phyloP scores from a whole-genome alignment of 2,797 vertebrate genomes.

The Fistularia tabacaria region DNA sequence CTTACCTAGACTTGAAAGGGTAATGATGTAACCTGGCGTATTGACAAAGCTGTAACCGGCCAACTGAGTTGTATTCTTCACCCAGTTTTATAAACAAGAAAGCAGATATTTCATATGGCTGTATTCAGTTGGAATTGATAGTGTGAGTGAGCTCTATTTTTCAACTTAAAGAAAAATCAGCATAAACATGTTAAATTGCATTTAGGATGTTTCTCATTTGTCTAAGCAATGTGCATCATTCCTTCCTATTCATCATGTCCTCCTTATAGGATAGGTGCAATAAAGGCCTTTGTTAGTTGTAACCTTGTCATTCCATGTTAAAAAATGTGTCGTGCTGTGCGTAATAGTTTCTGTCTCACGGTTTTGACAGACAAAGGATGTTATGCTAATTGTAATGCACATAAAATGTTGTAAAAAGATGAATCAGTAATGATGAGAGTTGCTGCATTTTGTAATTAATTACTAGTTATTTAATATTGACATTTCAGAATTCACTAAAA shows the following conservation, averaged over 20 bases:
- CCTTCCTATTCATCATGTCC: not conserved
- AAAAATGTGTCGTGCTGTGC: slow-evolving; percentile 22
- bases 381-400: too few species aligned
- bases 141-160: too few species aligned
- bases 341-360: slow-evolving; percentile 19
- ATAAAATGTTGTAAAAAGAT: too few species aligned
- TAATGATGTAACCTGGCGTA: slow-evolving; percentile 38
- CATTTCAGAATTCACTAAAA: too few species aligned
- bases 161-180: too few species aligned
- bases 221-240: not conserved
- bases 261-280: not conserved
- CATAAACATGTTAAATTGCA: not conserved
- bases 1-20: slow-evolving; percentile 19
- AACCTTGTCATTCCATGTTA: slow-evolving; percentile 16
- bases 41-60: slow-evolving; percentile 27
- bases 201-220: not conserved
- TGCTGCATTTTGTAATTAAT: too few species aligned
- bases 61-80: slow-evolving; percentile 38
- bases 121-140: not conserved
- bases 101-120: slow-evolving; percentile 20
- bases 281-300: slow-evolving; percentile 23
- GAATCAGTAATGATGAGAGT: too few species aligned
- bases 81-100: slow-evolving; percentile 22
- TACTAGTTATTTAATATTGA: too few species aligned
- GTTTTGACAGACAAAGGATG: not conserved